Percentiles rank a stretch among this genome's conserved stretches.
These are phyloP conservation scores for Calidris pugnax DNA, from an alignment of 2,113 vertebrate genomes.

Conservation along the genomic window DNA sequence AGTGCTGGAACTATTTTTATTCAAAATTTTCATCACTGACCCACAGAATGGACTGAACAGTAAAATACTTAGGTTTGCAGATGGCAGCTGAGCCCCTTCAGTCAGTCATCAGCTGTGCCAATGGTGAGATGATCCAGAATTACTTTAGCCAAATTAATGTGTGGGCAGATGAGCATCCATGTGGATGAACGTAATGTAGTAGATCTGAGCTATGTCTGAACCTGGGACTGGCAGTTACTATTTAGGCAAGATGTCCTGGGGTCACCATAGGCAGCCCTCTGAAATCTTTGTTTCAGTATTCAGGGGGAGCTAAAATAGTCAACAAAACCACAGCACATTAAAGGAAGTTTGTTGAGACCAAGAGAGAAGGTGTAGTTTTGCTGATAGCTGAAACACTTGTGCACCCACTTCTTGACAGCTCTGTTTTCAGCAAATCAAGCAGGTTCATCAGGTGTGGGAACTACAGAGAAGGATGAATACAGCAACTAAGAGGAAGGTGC, in stretches of 20 bases:
- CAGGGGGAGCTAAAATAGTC: not conserved
- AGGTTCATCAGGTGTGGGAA: not conserved
- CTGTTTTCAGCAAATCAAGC: not conserved
- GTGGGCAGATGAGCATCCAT: not conserved
- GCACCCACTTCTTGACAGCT: not conserved
- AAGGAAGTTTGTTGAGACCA: not conserved
- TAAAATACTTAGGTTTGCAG: not conserved
- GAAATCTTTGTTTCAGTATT: not conserved
- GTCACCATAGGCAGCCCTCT: not conserved
- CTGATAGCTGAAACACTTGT: not conserved
- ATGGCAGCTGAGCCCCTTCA: not conserved
- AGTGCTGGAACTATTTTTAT: not conserved
- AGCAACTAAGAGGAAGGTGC: not conserved
- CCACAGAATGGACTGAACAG: not conserved
- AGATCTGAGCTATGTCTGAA: not conserved
- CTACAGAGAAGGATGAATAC: not conserved
- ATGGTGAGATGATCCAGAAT: not conserved
- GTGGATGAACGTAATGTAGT: not conserved
- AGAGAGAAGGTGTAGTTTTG: not conserved
- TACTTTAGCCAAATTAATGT: not conserved
- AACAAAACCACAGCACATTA: rapidly evolving
- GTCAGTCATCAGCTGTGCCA: not conserved
- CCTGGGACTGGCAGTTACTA: not conserved
- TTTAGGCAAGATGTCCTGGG: not conserved
- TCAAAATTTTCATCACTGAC: not conserved